phyloP scores from a whole-genome alignment of 2,113 vertebrate species.

The Daboia siamensis region DNA sequence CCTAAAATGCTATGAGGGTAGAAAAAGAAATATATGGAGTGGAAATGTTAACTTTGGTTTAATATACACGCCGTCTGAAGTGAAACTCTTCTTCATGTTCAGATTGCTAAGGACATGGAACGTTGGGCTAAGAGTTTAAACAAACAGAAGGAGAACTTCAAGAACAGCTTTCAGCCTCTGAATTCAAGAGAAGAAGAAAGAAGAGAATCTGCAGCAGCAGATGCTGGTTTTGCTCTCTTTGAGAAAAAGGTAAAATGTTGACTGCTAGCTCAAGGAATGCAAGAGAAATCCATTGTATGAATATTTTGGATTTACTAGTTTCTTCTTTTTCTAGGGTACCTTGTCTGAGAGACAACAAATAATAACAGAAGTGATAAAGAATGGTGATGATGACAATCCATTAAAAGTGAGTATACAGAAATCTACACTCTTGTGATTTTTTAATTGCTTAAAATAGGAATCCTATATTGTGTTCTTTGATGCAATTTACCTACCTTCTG shows the following conservation, averaged over 20 bases:
- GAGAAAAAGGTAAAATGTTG: constrained; percentile 88
- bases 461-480: background rate
- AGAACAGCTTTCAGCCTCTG: constrained; percentile 90
- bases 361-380: constrained; percentile 79
- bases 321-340: constrained; percentile 66
- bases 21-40: background rate
- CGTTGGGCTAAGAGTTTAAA: constrained; percentile 99
- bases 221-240: constrained; percentile 93
- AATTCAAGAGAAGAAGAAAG: constrained; percentile 88
- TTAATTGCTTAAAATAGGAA: background rate
- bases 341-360: constrained; percentile 82
- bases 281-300: accelerated
- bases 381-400: constrained; percentile 80
- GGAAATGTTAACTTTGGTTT: background rate
- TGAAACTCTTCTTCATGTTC: constrained; percentile 10
- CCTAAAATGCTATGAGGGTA: background rate
- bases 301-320: background rate
- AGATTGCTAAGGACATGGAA: constrained; percentile 99
- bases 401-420: constrained; percentile 66
- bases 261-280: background rate
- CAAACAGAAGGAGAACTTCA: constrained; percentile 98
- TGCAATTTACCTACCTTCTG: background rate
- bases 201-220: constrained; percentile 92
- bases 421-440: accelerated
- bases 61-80: background rate